phyloP scores from a whole-genome alignment of 1,140 invertebrate species.

The Batillaria attramentaria region DNA sequence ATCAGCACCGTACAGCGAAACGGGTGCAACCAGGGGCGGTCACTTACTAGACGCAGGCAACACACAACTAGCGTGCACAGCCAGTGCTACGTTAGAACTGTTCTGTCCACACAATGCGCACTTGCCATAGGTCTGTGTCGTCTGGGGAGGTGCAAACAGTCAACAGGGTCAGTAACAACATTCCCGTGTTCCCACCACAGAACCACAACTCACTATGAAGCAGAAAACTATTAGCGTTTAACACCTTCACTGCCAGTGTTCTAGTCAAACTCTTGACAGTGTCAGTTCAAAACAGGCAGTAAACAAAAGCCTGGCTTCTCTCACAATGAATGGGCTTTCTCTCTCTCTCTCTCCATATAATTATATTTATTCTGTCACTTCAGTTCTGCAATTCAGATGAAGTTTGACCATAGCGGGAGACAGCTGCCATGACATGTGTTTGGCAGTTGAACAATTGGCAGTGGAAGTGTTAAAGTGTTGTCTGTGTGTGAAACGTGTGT shows the following conservation, averaged over 20 bases:
- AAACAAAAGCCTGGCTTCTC: too few relatives aligned
- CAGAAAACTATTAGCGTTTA: neutral
- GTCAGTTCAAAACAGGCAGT: too few relatives aligned
- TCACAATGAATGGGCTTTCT: too few relatives aligned
- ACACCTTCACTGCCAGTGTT: neutral
- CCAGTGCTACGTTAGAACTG: slow-evolving; percentile 15
- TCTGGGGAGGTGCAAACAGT: neutral
- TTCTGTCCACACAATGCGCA: slow-evolving; percentile 21
- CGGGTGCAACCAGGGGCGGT: neutral
- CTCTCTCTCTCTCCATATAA: too few relatives aligned
- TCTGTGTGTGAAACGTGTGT: too few relatives aligned
- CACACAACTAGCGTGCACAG: slow-evolving; percentile 18
- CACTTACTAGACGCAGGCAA: slow-evolving; percentile 19
- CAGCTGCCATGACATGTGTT: too few relatives aligned
- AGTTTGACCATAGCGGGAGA: too few relatives aligned
- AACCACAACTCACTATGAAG: neutral
- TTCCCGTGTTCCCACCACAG: neutral
- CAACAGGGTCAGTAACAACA: neutral
- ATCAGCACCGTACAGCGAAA: neutral
- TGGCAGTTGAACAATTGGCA: too few relatives aligned
- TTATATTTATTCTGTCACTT: too few relatives aligned
- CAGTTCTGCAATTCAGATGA: too few relatives aligned
- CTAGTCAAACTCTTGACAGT: neutral
- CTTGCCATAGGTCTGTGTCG: neutral
- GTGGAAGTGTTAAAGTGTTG: too few relatives aligned